These are phyloP conservation scores for Acrocyrtus sp. DNA, from an alignment of 2,888 invertebrate species.

Conservation along the genomic window DNA sequence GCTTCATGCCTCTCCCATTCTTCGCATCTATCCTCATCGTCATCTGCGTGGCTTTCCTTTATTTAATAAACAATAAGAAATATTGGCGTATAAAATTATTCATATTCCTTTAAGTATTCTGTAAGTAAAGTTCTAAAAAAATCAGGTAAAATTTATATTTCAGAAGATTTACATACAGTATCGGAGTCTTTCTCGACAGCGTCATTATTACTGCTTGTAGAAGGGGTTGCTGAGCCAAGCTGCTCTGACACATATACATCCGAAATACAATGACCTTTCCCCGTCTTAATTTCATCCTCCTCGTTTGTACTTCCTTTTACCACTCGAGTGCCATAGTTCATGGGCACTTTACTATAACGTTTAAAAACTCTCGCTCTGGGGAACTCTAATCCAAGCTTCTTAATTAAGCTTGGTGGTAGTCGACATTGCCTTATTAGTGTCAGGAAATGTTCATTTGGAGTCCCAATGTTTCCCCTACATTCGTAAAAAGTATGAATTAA, in stretches of 20 bases:
- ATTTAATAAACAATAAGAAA: too few relatives aligned
- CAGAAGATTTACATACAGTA: constrained; percentile 28
- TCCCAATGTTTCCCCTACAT: constrained; percentile 72
- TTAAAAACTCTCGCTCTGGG: constrained; percentile 65
- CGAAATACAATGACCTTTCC: constrained; percentile 60
- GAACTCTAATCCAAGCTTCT: constrained; percentile 67
- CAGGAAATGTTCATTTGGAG: constrained; percentile 68
- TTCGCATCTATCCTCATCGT: constrained; percentile 66
- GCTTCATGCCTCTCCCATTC: constrained; percentile 71
- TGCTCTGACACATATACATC: constrained; percentile 23
- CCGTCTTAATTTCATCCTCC: constrained; percentile 56
- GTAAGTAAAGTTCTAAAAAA: too few relatives aligned
- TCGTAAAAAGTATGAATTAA: constrained; percentile 4
- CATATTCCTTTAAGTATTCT: too few relatives aligned
- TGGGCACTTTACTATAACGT: constrained; percentile 68
- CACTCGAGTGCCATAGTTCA: constrained; percentile 63
- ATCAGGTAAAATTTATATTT: too few relatives aligned
- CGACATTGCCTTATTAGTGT: constrained; percentile 67
- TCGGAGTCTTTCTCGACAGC: constrained; percentile 44
- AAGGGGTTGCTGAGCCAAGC: neutral
- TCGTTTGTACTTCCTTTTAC: constrained; percentile 26
- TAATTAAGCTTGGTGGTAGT: constrained; percentile 68
- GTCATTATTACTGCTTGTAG: neutral
- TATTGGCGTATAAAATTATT: too few relatives aligned
- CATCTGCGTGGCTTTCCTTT: constrained; percentile 65